Evolutionary conservation across 1,140 invertebrate genomes (phyloP).

Genomic region (Philaenus spumarius): DNA sequence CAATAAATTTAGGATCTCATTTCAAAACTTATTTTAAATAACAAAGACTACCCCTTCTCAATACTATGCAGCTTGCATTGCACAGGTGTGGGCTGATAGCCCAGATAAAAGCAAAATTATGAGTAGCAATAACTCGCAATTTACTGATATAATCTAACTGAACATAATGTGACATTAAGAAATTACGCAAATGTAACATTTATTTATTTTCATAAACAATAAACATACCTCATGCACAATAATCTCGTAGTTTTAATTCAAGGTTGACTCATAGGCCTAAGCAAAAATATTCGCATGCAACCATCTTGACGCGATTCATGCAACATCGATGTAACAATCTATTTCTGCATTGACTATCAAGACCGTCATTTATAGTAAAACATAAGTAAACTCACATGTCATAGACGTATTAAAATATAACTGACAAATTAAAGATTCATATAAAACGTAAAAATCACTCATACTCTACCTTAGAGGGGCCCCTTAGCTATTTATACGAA

Average conservation of each 20-base stretch:
- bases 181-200: too few species aligned
- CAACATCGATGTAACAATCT: slow-evolving; percentile 30
- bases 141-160: too few species aligned
- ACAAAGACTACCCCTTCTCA: too few species aligned
- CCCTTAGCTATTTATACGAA: slow-evolving; percentile 31
- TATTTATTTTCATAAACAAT: too few species aligned
- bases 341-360: slow-evolving; percentile 23
- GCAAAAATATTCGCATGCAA: slow-evolving; percentile 36
- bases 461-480: slow-evolving; percentile 25
- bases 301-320: slow-evolving; percentile 37
- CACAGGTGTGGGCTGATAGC: slow-evolving; percentile 20
- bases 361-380: slow-evolving; percentile 6
- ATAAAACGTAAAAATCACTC: slow-evolving; percentile 8
- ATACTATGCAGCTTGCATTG: slow-evolving; percentile 19
- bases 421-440: slow-evolving; percentile 1
- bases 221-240: not conserved
- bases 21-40: too few species aligned
- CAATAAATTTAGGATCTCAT: too few species aligned
- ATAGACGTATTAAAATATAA: slow-evolving; percentile 2
- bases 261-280: slow-evolving; percentile 31
- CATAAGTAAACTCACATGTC: not conserved
- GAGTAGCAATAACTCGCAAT: too few species aligned
- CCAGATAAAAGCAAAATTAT: not conserved
- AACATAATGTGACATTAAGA: too few species aligned
- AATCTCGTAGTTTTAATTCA: slow-evolving; percentile 18